These are phyloP conservation scores for Psilopogon haemacephalus DNA, from an alignment of 2,113 vertebrate genomes.

Conservation along the genomic window DNA sequence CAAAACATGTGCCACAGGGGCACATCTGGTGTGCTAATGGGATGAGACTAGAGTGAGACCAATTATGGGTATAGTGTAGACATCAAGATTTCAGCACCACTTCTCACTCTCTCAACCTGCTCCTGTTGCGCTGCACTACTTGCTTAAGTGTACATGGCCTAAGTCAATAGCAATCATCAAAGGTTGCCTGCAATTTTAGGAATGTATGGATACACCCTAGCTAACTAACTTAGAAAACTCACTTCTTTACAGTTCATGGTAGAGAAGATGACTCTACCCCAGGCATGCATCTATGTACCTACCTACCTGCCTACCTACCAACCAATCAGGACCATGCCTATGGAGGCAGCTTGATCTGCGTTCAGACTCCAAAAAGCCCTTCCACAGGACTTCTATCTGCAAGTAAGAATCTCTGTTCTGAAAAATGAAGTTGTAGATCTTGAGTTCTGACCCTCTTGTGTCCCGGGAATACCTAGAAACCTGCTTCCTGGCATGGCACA, in stretches of 20 bases:
- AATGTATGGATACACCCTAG: not conserved
- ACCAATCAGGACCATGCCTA: not conserved
- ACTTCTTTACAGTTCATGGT: not conserved
- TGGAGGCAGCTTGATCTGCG: not conserved
- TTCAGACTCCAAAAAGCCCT: not conserved
- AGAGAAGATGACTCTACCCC: not conserved
- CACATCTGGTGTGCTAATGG: not conserved
- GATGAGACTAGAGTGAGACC: not conserved
- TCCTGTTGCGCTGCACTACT: not conserved
- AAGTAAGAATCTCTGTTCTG: not conserved
- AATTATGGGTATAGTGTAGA: not conserved
- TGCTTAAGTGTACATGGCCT: not conserved
- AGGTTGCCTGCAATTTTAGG: not conserved
- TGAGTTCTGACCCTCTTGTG: not conserved
- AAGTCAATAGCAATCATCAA: not conserved
- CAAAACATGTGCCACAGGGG: not conserved
- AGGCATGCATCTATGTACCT: not conserved
- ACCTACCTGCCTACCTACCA: not conserved
- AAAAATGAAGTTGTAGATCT: not conserved
- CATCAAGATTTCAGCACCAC: fast-evolving
- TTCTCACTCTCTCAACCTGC: not conserved
- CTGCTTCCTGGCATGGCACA: not conserved
- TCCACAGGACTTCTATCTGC: not conserved
- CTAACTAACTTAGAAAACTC: not conserved
- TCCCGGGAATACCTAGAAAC: not conserved